Base-by-base conservation (phyloP, 1,140 invertebrate genomes). In the Apis dorsata region DNA sequence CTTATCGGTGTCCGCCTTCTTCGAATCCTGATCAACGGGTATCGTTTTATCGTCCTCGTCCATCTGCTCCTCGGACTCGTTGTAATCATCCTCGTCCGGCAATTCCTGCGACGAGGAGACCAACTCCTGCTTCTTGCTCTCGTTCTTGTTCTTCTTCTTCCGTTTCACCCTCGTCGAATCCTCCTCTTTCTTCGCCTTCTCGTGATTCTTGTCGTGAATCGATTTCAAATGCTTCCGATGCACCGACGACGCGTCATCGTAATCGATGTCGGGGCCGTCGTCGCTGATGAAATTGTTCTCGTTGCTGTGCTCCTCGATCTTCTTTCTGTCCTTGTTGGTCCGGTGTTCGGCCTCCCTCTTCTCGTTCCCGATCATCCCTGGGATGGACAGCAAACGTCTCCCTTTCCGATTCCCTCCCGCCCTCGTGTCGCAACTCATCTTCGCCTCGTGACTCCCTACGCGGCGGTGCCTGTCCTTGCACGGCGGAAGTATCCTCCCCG, bases 301-400 rank as follows among this genome's bases (percentile, higher is more conserved):
- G 34, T 34, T 34, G 34, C 4, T 3, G 0, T 49, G 51, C 13
- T 19, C 51, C 12, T 49, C 19, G 15, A 73, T 13, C 4, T 71
- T 72, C 24, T 80, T 62, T 9, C 19, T 19, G 1, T 74, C 62
- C 12, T 73, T 65, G 59, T 5, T 12, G 12, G 79, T 7, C 11
- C 79, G 57, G 28, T 28, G 66, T 0, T 49, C 2, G 12, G 7
- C 11, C 10, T n/a, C 13, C 5, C 12, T 66, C 21, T 77, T 76
- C 2, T 2, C 17, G 1, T 13, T 10, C 53, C 59, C 76, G 11
- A 9, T 7, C 4, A 34, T 34, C 5, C 9, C 12, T 44, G 65
- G 10, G 34, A 82, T 19, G 24, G 80, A 77, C 15, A 82, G 28
- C 3, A 82, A 28, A 19, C 74, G 73, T 21, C 80, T 69, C n/a